Base-by-base conservation (phyloP, 2,113 vertebrate species). In the Catharus bicknelli region DNA sequence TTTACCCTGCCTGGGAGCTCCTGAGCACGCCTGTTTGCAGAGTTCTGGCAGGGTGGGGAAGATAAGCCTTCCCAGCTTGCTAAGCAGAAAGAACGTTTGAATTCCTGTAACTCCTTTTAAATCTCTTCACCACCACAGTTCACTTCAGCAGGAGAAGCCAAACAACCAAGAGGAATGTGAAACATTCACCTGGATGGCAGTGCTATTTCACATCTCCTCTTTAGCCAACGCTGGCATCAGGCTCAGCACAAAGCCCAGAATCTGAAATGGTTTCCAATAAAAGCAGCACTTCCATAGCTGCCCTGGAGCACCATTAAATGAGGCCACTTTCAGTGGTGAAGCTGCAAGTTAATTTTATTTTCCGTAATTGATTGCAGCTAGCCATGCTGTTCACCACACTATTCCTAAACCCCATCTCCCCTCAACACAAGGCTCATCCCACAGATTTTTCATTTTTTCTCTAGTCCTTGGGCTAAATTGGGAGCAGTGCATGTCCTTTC, bases 351-450 rank as follows among this genome's bases (percentile, higher is more conserved):
- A 25, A 7, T 16, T 83, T 18, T 9, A 4, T 61, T 94, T 89
- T 57, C 18, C 22, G 61, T 42, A 83, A 32, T 1, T 6, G 47
- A n/a, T 57, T 36, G 23, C 50, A 77, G 40, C 18, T 40, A 30
- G 36, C 21, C 30, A 12, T 2, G 9, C 50, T 53, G 26, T 9
- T 69, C 59, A 34, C 25, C 20, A 16, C 1, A 0, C n/a, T 62
- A 59, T 8, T 53, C 20, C 57, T 62, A 67, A 87, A 53, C 1
- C 2, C 5, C 17, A 0, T 18, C 62, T 50, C 14, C 1, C 45
- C 54, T 32, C 8, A 3, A 7, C 14, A 51, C 21, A 4, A 0
- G 26, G 19, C 5, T 57, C 59, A 61, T 16, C 26, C 27, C 42
- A 25, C 2, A 8, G 42, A 22, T 15, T 25, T 42, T 16, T 61